Base-by-base conservation (phyloP, 2,888 invertebrate species). In the Temnothorax rugatulus region DNA sequence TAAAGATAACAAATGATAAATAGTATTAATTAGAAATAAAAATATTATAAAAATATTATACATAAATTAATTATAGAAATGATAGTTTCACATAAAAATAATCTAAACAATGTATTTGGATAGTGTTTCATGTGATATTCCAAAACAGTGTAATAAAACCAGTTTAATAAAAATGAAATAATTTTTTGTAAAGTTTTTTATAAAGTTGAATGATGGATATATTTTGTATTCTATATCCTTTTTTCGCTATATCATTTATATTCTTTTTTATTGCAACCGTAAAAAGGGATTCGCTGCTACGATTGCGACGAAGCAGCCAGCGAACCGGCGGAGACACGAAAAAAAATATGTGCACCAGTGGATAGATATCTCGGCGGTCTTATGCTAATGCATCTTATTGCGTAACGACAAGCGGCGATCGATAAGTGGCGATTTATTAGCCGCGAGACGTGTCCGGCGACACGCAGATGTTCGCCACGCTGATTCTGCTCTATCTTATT, bases 381-480 rank as follows among this genome's bases (percentile, higher is more conserved):
- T 50, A 66, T 71, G 77, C 76, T 79, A 82, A 68, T 81, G 47
- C 82, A 74, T 76, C 77, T 74, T 59, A 77, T 88, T 89, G 90
- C 89, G 89, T 88, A 90, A 90, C 84, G 71, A 85, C 63, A 84
- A 81, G 63, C 82, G 71, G 38, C 71, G 82, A 89, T 90, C 89
- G 91, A 90, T 90, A 89, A 91, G 87, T 81, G 47, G 79, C 79
- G 79, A 85, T 86, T 87, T 89, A 89, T 89, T 89, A 89, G 84
- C 84, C 59, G 54, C 74, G 85, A 73, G 83, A 88, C 85, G 82
- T 77, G 77, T 83, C 83, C 86, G 79, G 81, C 86, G 87, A 64
- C 74, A 82, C 85, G 86, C 91, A 91, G 91, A 89, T 90, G 91
- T 88, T 90, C 84, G 86, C 86, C 86, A 84, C 85, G 76, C 84